A percentile compares a stretch with the other conserved stretches of the same genome.
These are phyloP conservation scores for Drosophila multiciliata DNA, from an alignment of 2,888 invertebrate species.

Conservation along the genomic window DNA sequence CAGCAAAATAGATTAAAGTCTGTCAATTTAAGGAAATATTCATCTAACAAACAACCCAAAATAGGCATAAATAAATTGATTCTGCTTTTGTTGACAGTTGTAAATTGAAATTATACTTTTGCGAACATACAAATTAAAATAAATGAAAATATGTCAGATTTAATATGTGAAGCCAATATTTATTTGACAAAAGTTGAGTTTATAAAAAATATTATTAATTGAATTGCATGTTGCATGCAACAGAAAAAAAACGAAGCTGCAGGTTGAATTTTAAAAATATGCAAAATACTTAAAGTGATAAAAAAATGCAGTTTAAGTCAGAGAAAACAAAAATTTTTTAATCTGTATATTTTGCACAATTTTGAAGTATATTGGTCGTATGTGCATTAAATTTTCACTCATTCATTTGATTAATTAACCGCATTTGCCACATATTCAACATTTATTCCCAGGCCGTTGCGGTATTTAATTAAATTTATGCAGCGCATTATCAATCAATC, in stretches of 20 bases:
- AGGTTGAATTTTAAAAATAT: not conserved
- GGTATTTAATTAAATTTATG: conserved; percentile 52
- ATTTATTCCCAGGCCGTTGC: not conserved
- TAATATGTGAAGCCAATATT: conserved; percentile 1
- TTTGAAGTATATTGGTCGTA: not conserved
- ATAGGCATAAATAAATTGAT: conserved; percentile 1
- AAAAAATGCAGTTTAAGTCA: not conserved
- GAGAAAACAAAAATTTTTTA: not conserved
- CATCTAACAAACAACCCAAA: conserved; percentile 15
- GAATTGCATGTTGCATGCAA: no score
- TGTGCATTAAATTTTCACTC: not conserved
- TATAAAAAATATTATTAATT: not conserved
- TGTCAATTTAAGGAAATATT: conserved; percentile 8
- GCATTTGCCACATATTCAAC: conserved; percentile 8
- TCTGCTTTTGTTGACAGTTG: conserved; percentile 34
- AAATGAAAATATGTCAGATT: conserved; percentile 29
- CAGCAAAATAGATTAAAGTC: not conserved
- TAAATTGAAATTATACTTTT: conserved; percentile 38
- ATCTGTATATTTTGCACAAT: not conserved
- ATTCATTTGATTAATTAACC: conserved; percentile 9
- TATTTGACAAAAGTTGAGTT: conserved; percentile 1
- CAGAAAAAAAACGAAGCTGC: not conserved
- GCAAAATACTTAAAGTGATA: not conserved
- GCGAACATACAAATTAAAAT: conserved; percentile 28
- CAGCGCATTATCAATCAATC: conserved; percentile 25